Evolutionary conservation across 1,140 invertebrate genomes (phyloP).

Genomic region (Belonocnema kinseyi): DNA sequence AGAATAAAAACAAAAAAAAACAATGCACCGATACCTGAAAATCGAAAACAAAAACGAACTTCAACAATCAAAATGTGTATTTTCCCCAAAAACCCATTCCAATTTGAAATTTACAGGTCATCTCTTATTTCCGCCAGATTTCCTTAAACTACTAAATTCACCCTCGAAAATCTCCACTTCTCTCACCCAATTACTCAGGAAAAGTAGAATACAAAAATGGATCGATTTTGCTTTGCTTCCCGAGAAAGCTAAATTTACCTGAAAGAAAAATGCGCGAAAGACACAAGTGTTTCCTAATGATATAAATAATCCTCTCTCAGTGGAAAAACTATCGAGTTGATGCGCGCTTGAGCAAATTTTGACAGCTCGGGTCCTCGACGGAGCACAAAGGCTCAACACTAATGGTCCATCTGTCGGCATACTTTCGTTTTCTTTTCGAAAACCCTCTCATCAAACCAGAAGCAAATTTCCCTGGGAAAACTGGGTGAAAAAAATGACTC

Average conservation of each 20-base stretch:
- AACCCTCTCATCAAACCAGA: neutral
- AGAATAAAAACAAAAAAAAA: too few species aligned
- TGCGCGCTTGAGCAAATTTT: slow-evolving; percentile 26
- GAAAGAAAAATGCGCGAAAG: too few species aligned
- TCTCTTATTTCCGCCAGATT: too few species aligned
- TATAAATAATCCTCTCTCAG: slow-evolving; percentile 2
- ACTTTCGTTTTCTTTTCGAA: neutral
- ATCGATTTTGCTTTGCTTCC: neutral
- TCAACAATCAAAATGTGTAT: too few species aligned
- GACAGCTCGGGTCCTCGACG: slow-evolving; percentile 30
- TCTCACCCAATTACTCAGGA: too few species aligned
- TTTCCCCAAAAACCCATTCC: too few species aligned
- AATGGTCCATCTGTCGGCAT: slow-evolving; percentile 1
- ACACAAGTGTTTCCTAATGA: neutral
- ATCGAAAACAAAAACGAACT: too few species aligned
- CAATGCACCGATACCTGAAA: too few species aligned
- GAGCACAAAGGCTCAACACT: slow-evolving; percentile 14
- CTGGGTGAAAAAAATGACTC: neutral
- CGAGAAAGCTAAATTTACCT: neutral
- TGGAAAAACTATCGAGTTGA: slow-evolving; percentile 28
- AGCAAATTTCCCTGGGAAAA: neutral
- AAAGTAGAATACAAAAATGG: neutral
- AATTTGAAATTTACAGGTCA: too few species aligned
- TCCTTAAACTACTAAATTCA: too few species aligned
- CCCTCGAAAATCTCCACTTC: too few species aligned